These are phyloP conservation scores for Stichopus horrens DNA, from an alignment of 53 echinoderm and acorn worm species.

Conservation along the genomic window DNA sequence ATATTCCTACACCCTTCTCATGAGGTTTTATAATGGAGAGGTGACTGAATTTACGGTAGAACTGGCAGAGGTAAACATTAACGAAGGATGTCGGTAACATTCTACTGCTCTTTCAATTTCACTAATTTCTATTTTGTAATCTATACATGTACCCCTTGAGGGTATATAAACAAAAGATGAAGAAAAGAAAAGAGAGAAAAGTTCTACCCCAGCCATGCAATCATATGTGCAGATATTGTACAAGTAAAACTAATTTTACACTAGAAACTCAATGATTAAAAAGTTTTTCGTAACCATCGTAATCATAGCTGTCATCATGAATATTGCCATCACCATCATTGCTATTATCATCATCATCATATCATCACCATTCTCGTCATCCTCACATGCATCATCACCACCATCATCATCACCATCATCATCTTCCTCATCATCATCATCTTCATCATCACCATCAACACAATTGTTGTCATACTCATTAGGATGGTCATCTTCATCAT, in stretches of 20 bases:
- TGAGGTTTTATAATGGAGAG: constrained; percentile 79
- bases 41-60: constrained; percentile 71
- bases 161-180: not conserved
- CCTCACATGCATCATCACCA: not conserved
- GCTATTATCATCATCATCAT: no score
- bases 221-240: no score
- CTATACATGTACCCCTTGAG: not conserved
- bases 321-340: no score
- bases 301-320: no score
- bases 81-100: not conserved
- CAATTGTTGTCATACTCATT: not conserved
- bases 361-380: not conserved
- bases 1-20: constrained; percentile 73
- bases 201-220: no score
- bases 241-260: no score
- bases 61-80: constrained; percentile 67
- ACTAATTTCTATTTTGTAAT: not conserved
- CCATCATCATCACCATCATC: not conserved
- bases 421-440: not conserved
- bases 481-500: no score
- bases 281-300: no score
- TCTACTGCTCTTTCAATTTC: not conserved
- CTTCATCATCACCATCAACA: not conserved
- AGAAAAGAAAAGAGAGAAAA: not conserved
- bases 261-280: no score